These are phyloP conservation scores for Pocillopora damicornis DNA, from an alignment of 64 coral and sea anemone species.

Conservation along the genomic window DNA sequence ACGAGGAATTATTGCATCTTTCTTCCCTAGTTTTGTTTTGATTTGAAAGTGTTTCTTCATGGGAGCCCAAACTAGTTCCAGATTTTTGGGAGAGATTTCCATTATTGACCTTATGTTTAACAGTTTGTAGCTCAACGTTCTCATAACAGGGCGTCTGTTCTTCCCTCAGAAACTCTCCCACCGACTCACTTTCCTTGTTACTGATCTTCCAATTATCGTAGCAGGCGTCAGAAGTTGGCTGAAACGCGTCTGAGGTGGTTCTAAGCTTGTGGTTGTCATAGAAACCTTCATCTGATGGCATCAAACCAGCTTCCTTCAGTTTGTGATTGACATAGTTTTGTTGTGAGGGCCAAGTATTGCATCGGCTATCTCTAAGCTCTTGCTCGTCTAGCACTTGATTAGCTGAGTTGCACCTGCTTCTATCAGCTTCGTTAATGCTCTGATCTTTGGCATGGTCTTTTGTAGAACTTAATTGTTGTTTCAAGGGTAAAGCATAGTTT, in stretches of 20 bases:
- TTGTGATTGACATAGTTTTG: constrained; percentile 19
- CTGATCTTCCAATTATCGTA: constrained; percentile 20
- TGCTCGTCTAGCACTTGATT: not conserved
- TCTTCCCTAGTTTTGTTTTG: not conserved
- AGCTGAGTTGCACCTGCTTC: not conserved
- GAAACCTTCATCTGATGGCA: not conserved
- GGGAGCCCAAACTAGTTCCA: not conserved
- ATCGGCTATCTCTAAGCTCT: not conserved
- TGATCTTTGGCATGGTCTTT: not conserved
- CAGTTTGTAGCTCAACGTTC: not conserved
- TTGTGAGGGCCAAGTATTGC: not conserved
- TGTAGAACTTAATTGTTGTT: not conserved
- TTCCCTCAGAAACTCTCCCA: too few relatives aligned
- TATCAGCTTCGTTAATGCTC: not conserved
- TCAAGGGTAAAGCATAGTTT: not conserved
- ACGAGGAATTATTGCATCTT: not conserved
- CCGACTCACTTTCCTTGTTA: not conserved
- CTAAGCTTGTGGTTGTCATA: constrained; percentile 34
- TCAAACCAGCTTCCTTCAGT: not conserved
- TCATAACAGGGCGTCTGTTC: not conserved
- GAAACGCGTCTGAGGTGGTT: not conserved
- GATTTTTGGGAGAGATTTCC: not conserved
- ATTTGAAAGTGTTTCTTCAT: not conserved
- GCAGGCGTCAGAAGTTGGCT: not conserved
- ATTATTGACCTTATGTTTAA: not conserved